These are phyloP conservation scores for Blastobasis adustella DNA, from an alignment of 2,888 invertebrate species.

Conservation along the genomic window DNA sequence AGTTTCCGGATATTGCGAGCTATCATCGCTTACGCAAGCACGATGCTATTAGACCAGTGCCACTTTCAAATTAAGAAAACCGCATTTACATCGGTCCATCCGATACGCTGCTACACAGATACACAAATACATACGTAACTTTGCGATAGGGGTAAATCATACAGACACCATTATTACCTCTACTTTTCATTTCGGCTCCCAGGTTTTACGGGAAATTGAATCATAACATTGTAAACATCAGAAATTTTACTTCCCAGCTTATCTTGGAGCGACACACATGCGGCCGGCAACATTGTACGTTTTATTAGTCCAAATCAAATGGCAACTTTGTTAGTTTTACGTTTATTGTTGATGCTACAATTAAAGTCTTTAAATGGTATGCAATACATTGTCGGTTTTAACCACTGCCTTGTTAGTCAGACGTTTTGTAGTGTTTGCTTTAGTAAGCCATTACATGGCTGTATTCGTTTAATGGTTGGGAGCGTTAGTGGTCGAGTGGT, in stretches of 20 bases:
- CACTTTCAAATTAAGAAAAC: too few species aligned
- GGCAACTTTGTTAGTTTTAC: slow-evolving; percentile 13
- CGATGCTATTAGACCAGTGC: too few species aligned
- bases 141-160: too few species aligned
- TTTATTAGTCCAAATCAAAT: slow-evolving; percentile 6
- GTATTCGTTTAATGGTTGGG: background rate
- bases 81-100: too few species aligned
- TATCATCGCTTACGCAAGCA: too few species aligned
- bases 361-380: slow-evolving; percentile 14
- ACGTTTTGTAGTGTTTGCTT: background rate
- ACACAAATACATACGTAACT: too few species aligned
- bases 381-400: slow-evolving; percentile 7
- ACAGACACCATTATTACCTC: too few species aligned
- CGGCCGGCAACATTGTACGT: background rate
- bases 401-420: slow-evolving; percentile 1
- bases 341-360: slow-evolving; percentile 16
- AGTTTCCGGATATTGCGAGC: too few species aligned
- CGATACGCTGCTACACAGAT: too few species aligned
- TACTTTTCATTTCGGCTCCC: too few species aligned
- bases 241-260: background rate
- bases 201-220: background rate
- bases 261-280: background rate
- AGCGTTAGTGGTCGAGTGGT: too few species aligned
- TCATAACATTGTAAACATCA: background rate
- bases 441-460: background rate